A percentile compares a stretch with the other conserved stretches of the same genome.
These are phyloP conservation scores for Channa maculata DNA, from an alignment of 2,113 vertebrate genomes.

Conservation along the genomic window DNA sequence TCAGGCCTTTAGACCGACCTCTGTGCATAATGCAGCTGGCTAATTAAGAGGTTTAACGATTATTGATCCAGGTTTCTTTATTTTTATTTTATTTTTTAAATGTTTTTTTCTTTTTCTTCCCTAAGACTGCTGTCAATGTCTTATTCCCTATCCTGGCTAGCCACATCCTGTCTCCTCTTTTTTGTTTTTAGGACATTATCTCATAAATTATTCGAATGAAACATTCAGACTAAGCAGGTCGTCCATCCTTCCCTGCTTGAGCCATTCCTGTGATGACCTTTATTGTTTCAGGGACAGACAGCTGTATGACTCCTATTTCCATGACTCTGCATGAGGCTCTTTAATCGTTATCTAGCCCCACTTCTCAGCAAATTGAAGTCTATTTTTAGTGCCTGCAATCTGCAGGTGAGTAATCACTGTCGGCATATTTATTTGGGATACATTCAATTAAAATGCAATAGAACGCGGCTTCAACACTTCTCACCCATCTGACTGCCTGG, in stretches of 20 bases:
- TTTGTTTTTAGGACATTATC: conserved; percentile 17
- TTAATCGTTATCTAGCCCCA: conserved; percentile 53
- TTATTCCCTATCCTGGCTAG: background rate
- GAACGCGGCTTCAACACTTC: conserved; percentile 33
- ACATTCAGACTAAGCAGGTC: conserved; percentile 1
- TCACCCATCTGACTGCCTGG: background rate
- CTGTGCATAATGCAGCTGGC: conserved; percentile 42
- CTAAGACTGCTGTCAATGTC: background rate
- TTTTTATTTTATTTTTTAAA: too few species aligned
- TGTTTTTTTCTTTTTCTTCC: background rate
- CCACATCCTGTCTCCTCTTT: conserved; percentile 1
- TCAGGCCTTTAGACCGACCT: conserved; percentile 23
- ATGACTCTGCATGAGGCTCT: conserved; percentile 50
- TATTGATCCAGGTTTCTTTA: conserved; percentile 3
- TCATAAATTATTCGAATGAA: conserved; percentile 15
- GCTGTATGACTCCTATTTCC: conserved; percentile 16
- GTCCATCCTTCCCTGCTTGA: background rate
- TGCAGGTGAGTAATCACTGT: conserved; percentile 49
- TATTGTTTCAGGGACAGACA: conserved; percentile 17
- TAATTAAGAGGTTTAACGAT: conserved; percentile 35
- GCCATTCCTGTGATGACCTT: conserved; percentile 20
- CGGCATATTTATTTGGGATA: conserved; percentile 57
- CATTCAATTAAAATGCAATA: conserved; percentile 27
- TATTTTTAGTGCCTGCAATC: conserved; percentile 65
- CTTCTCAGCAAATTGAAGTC: conserved; percentile 51